Evolutionary conservation across 2,113 vertebrate genomes (phyloP).

Genomic region (Nothoprocta pentlandii): DNA sequence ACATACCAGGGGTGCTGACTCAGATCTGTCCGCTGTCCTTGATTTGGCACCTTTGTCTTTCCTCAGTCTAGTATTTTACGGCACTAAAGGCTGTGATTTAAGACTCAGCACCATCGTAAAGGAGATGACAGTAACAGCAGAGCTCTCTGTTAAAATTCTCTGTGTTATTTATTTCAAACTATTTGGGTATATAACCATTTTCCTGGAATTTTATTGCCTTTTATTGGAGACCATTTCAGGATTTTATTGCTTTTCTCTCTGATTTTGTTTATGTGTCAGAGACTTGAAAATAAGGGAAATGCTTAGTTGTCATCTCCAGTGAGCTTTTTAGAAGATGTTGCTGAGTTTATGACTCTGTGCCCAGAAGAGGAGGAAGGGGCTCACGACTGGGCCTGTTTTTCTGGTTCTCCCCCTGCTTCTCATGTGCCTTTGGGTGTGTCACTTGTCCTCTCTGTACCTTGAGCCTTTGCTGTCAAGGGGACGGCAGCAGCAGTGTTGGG

Average conservation of each 20-base stretch:
- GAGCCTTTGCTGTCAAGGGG: not conserved
- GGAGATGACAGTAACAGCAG: slow-evolving; percentile 62
- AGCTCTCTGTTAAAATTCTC: slow-evolving; percentile 62
- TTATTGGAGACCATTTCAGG: slow-evolving; percentile 67
- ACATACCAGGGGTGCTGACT: slow-evolving; percentile 63
- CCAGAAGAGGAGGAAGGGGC: not conserved
- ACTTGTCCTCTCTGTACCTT: not conserved
- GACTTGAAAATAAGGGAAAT: slow-evolving; percentile 56
- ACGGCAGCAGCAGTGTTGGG: fast-evolving
- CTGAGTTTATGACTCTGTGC: slow-evolving; percentile 19
- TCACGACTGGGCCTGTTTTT: not conserved
- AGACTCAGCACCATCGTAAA: slow-evolving; percentile 43
- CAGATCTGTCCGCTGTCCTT: slow-evolving; percentile 59
- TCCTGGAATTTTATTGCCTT: slow-evolving; percentile 64
- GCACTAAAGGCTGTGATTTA: slow-evolving; percentile 62
- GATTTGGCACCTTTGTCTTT: slow-evolving; percentile 70
- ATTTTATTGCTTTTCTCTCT: slow-evolving; percentile 67
- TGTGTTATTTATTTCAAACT: slow-evolving; percentile 69
- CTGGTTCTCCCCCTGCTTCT: not conserved
- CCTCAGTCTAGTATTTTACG: slow-evolving; percentile 49
- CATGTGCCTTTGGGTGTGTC: not conserved
- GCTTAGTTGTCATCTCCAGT: slow-evolving; percentile 55
- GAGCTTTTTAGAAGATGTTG: slow-evolving; percentile 43
- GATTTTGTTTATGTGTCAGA: slow-evolving; percentile 70
- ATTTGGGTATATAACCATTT: slow-evolving; percentile 57